Evolutionary conservation across 2,888 invertebrate genomes (phyloP), one percentile per base, ranked within the genome.

Genomic region (Smittia sp.): DNA sequence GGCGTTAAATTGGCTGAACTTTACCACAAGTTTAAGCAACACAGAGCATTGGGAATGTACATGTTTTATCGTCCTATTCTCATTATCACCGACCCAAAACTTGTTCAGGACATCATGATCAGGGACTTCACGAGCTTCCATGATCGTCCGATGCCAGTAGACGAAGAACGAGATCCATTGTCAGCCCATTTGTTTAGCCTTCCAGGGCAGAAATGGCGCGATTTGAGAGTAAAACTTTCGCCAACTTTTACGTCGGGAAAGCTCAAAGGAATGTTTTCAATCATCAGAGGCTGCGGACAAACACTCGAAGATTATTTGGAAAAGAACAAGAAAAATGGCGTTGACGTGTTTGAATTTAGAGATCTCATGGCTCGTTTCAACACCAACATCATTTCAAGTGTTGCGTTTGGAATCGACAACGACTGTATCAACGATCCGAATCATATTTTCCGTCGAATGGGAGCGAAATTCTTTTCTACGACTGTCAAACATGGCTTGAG

Each of bases 51-150:
- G 7, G 90, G 90, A 0, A 80, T 89, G 78, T 90, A 89, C 78
- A 84, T 87, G 75, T 85, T 89, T 75, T 84, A 85, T 75, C 83
- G 85, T 52, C 88, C 88, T 1, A 85, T 86, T n/a, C 79, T 90
- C 38, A 79, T 89, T 27, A 81, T 90, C 6, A 82, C 89, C 74
- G 88, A 90, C 79, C 85, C 87, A 11, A 85, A 86, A n/a, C 78
- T 89, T 75, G 86, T 86, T 1, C 87, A 87, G 76, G 81, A 84
- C 68, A 83, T 90, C 20, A 78, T 89, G 76, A 84, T 85, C 62
- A 85, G 84, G 76, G 89, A 90, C 78, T 90, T 88, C 76, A 83
- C 82, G 11, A 81, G 87, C 78, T 90, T 90, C 76, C 85, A 86
- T 78, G 88, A 90, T 76, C 86, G 89, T 66, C 89, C 89, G 0